Base-by-base conservation (phyloP, 2,113 vertebrate species). In the Haemorhous mexicanus region DNA sequence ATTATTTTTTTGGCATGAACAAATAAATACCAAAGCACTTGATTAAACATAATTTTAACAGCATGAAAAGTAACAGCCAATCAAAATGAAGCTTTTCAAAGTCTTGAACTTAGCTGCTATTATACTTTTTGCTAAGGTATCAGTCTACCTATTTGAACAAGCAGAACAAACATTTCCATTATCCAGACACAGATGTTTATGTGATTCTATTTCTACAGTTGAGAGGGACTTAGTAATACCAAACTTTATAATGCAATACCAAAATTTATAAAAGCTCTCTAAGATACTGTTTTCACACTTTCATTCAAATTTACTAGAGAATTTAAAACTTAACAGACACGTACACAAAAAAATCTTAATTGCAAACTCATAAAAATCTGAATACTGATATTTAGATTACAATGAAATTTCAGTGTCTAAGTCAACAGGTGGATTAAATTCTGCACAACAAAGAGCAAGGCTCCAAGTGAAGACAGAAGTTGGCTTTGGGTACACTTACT, bases 11-110 rank as follows among this genome's bases (percentile, higher is more conserved):
- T 56, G 41, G 9, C 74, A 27, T 0, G 49, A 93, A 67, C 37
- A 92, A 68, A 84, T 21, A 90, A 62, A 85, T 76, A 70, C 27
- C 55, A 44, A 85, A 85, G 23, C 39, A 68, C 93, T 59, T 68
- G 30, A 82, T 90, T 50, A 32, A 83, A 87, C 44, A 20, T 39
- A 78, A 67, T 93, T 96, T 87, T 77, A 92, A 94, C 86, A 93
- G 39, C 88, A 55, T 28, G 92, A 81, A 72, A 96, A 95, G 30
- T 37, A 95, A 56, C 22, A 68, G 59, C 30, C 8, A 20, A 20
- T 83, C 49, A 69, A 91, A 75, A 89, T 21, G 28, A 37, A 76
- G 28, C 12, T 63, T 14, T 81, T 94, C 73, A 87, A 66, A 91
- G 33, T 41, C 61, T 94, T 80, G 19, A 41, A 79, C 30, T 56